phyloP scores from a whole-genome alignment of 2,888 invertebrate genomes.

The Unio delphinus region DNA sequence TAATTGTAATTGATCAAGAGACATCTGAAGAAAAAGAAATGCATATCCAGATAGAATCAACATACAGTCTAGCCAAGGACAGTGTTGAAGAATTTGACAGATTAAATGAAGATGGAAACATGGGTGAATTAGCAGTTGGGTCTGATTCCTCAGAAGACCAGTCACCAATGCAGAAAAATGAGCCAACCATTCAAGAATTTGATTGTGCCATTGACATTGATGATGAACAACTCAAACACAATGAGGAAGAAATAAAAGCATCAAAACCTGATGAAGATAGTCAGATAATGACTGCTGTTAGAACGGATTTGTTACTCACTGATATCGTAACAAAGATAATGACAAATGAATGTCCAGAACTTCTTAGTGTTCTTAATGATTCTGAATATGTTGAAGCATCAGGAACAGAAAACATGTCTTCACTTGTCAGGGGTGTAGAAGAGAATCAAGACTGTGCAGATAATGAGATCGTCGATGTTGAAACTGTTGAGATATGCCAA shows the following conservation, averaged over 20 bases:
- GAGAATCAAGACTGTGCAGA: background rate
- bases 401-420: too few species aligned
- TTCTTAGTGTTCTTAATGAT: too few species aligned
- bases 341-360: too few species aligned
- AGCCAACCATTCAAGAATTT: background rate
- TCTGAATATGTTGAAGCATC: too few species aligned
- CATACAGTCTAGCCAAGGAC: conserved; percentile 23
- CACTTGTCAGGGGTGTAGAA: conserved; percentile 1
- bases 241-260: background rate
- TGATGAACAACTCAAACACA: background rate
- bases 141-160: background rate
- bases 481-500: background rate
- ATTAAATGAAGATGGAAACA: background rate
- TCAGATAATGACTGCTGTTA: too few species aligned
- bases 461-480: background rate
- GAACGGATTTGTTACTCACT: too few species aligned
- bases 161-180: too few species aligned
- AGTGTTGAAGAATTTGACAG: too few species aligned
- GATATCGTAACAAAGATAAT: too few species aligned
- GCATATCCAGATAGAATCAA: conserved; percentile 21
- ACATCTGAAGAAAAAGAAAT: background rate
- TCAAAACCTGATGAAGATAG: background rate
- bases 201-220: conserved; percentile 1
- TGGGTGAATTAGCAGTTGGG: conserved; percentile 5
- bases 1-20: background rate